Evolutionary conservation across 2,888 invertebrate species (phyloP).

Genomic region (Lasioglossum oenotherae): DNA sequence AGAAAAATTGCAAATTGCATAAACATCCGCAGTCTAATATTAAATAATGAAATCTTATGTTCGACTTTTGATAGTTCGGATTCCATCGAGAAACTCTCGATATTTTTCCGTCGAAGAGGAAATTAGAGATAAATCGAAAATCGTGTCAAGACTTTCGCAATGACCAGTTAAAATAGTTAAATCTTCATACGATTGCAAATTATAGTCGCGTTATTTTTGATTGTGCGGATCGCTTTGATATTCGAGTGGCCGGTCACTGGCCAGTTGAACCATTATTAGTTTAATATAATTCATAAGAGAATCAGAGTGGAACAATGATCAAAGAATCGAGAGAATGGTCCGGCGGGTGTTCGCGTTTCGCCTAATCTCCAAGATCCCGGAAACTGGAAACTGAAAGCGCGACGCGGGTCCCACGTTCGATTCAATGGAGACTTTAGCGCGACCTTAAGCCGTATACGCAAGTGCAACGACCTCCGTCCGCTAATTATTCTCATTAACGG

Average conservation of each 20-base stretch:
- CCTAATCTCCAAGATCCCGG: conserved; percentile 49
- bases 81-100: no score
- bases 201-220: background rate
- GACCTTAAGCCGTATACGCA: conserved; percentile 51
- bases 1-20: no score
- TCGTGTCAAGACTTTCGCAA: no score
- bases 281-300: background rate
- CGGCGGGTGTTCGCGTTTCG: conserved; percentile 10
- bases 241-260: background rate
- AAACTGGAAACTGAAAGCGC: conserved; percentile 50
- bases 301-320: conserved; percentile 30
- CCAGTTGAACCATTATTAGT: background rate
- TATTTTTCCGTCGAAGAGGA: no score
- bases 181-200: no score
- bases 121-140: no score
- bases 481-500: conserved; percentile 78
- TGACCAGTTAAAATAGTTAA: no score
- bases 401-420: conserved; percentile 65
- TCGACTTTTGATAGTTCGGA: no score
- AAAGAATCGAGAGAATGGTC: conserved; percentile 17
- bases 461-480: conserved; percentile 60
- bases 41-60: no score
- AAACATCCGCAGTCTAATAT: no score
- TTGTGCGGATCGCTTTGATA: background rate
- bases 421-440: conserved; percentile 62